Percentiles rank a stretch among this genome's conserved stretches.
Evolutionary conservation across 2,797 vertebrate genomes (phyloP).

Genomic region (Falco berigora): DNA sequence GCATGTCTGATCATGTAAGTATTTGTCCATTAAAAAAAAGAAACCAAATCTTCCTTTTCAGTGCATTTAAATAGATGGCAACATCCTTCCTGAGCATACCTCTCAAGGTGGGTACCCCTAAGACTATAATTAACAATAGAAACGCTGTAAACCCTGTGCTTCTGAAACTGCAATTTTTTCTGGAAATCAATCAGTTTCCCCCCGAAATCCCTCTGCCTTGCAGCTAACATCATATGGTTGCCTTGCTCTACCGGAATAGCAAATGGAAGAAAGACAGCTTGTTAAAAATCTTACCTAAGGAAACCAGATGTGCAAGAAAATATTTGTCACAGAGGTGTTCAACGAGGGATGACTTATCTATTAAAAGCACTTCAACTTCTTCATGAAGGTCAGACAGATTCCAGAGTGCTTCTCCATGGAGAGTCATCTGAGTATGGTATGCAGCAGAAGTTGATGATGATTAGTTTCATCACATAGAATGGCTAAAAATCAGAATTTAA

Average conservation of each 20-base stretch:
- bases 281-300: neutral
- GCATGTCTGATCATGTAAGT: rapidly evolving
- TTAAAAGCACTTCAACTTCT: neutral
- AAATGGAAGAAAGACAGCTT: neutral
- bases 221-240: neutral
- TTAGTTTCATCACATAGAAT: neutral
- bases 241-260: neutral
- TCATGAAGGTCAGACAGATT: neutral
- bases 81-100: neutral
- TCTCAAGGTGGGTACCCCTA: neutral
- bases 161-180: neutral
- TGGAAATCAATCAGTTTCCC: neutral
- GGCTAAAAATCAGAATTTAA: neutral
- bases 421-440: neutral
- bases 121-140: neutral
- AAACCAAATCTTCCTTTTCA: neutral
- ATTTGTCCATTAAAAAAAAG: neutral
- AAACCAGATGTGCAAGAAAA: neutral
- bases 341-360: neutral
- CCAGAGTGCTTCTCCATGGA: neutral
- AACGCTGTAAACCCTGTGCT: neutral
- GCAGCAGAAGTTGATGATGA: neutral
- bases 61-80: neutral
- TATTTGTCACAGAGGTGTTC: neutral
- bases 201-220: neutral